A percentile compares a stretch with the other conserved stretches of the same genome.
These are phyloP conservation scores for Pseudanteris insignis DNA, from an alignment of 2,888 invertebrate species.

Conservation along the genomic window DNA sequence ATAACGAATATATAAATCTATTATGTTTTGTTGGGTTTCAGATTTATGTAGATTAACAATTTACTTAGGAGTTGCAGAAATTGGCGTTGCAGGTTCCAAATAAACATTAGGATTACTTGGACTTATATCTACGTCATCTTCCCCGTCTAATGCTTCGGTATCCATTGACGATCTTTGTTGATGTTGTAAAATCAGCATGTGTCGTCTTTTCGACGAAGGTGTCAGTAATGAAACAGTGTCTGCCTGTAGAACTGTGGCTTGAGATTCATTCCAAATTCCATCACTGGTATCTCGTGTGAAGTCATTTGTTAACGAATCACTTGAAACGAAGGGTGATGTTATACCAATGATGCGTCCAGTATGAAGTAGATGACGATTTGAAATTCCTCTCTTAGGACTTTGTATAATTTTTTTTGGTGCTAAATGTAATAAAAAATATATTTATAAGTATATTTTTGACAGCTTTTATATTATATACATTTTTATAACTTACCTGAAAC, in stretches of 20 bases:
- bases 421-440: background rate
- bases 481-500: constrained; percentile 53
- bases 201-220: constrained; percentile 82
- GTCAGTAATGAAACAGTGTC: constrained; percentile 77
- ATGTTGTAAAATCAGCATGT: constrained; percentile 80
- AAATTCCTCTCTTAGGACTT: constrained; percentile 47
- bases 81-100: constrained; percentile 58
- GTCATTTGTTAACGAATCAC: constrained; percentile 84
- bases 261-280: constrained; percentile 89
- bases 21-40: too few relatives aligned
- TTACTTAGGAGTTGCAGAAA: constrained; percentile 47
- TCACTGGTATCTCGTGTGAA: constrained; percentile 83
- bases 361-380: constrained; percentile 49
- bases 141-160: constrained; percentile 80
- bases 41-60: background rate
- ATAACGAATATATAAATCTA: too few relatives aligned
- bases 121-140: constrained; percentile 61
- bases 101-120: constrained; percentile 59
- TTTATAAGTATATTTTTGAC: too few relatives aligned
- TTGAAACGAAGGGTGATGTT: constrained; percentile 80
- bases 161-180: constrained; percentile 88
- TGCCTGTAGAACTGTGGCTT: constrained; percentile 82
- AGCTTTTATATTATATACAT: too few relatives aligned
- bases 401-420: constrained; percentile 47
- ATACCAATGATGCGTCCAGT: constrained; percentile 58